Percentiles rank a stretch among this genome's conserved stretches.
Evolutionary conservation across 2,113 vertebrate species (phyloP).

Genomic region (Mionectes macconnelli): DNA sequence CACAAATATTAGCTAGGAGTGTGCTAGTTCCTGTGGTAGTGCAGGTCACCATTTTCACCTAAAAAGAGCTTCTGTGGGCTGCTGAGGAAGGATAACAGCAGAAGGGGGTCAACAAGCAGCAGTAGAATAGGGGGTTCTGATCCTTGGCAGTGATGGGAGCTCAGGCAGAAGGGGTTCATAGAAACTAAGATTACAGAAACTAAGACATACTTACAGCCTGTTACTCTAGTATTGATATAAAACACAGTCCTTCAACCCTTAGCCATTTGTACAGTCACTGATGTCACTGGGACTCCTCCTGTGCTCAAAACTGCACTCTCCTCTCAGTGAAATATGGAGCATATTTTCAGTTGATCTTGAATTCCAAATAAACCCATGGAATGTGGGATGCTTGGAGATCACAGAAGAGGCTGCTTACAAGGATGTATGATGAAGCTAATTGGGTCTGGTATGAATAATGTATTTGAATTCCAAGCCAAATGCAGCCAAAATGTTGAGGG

Average conservation of each 20-base stretch:
- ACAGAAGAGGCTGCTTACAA: neutral
- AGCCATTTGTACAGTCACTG: neutral
- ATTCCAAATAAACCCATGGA: neutral
- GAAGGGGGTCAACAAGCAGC: neutral
- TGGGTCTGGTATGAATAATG: neutral
- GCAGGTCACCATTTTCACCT: neutral
- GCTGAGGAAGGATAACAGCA: neutral
- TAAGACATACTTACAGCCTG: neutral
- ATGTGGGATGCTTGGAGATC: neutral
- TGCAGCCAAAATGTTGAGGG: neutral
- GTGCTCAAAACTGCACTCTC: neutral
- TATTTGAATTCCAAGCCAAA: neutral
- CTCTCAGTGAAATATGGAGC: neutral
- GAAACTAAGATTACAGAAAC: neutral
- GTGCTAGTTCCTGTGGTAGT: neutral
- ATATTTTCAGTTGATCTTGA: neutral
- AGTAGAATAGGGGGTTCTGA: neutral
- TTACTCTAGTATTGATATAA: neutral
- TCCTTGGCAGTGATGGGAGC: neutral
- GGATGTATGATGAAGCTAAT: neutral
- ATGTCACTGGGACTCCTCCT: neutral
- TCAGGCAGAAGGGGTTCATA: neutral
- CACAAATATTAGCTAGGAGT: neutral
- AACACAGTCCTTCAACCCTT: neutral
- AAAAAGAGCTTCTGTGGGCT: neutral